Base-by-base conservation (phyloP, 2,113 vertebrate genomes). In the Bucco capensis region DNA sequence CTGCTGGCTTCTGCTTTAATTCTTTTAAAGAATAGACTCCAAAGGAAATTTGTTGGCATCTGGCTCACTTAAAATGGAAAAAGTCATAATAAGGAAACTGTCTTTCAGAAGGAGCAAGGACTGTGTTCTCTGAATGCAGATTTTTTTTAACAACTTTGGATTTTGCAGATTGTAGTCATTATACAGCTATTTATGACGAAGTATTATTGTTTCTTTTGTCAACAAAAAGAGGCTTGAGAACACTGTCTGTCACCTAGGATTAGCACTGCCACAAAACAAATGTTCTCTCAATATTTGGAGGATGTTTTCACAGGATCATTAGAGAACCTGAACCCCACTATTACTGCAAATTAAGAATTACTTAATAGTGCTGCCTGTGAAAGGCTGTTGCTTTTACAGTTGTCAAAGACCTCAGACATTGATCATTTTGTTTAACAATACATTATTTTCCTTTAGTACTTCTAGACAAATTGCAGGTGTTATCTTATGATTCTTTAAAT, bases 271-370 rank as follows among this genome's bases (percentile, higher is more conserved):
- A 89, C 54, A 70, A 72, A 93, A 88, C 64, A 93, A 95, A 94
- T 65, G 35, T 76, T 73, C 53, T 87, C 87, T 77, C 84, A 61
- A 67, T 58, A 87, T 75, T 90, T 60, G 47, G 31, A 65, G 60
- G 69, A 79, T 91, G 78, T 56, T 94, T 93, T 95, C 83, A 89
- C 71, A 56, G 38, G 21, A 85, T 86, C 5, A 12, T 74, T 73
- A 66, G 65, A 86, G 74, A 92, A 92, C 28, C 54, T 82, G 92
- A 89, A 73, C 49, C 42, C 18, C 42, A 74, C 67, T 75, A 91
- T 66, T 89, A 92, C 46, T 80, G 64, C 61, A 78, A 90, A 90
- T 95, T 95, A 94, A 83, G 70, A 94, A 96, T 73, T 91, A 93
- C 78, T 96, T 88, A 81, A 51, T 78, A 90, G 88, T 35, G 30